A percentile compares a stretch with the other conserved stretches of the same genome.
Conservation (phyloP, 2,888 invertebrate genomes). For the Escarpia spicata region DNA sequence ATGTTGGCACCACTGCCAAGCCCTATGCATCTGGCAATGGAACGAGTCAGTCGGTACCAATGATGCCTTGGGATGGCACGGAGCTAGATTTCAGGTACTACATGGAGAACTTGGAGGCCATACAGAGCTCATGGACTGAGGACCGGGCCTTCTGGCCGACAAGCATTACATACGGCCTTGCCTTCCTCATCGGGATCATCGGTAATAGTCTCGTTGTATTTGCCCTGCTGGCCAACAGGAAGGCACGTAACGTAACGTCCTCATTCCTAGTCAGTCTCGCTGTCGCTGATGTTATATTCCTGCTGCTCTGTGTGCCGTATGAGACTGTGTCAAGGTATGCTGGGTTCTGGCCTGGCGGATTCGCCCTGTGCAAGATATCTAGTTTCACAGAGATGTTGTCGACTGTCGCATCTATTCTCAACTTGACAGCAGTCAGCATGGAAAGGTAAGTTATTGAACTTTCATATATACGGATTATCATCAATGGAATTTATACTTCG, state of each 20-base stretch:
- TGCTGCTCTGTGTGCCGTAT: conserved; percentile 67
- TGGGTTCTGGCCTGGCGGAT: conserved; percentile 63
- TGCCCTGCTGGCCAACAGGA: conserved; percentile 65
- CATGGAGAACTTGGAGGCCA: conserved; percentile 14
- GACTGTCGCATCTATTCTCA: conserved; percentile 68
- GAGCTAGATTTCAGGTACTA: conserved; percentile 14
- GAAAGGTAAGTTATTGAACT: conserved; percentile 65
- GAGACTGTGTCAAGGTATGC: conserved; percentile 62
- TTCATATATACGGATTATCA: too few species aligned
- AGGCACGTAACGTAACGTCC: conserved; percentile 60
- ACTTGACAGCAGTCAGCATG: conserved; percentile 68
- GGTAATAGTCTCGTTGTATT: conserved; percentile 67
- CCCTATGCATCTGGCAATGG: background rate
- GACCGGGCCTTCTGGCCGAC: conserved; percentile 46
- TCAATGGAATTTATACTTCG: background rate
- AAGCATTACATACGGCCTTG: conserved; percentile 49
- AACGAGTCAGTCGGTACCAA: background rate
- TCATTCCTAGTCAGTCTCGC: conserved; percentile 62
- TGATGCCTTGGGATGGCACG: background rate
- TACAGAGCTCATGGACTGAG: conserved; percentile 32
- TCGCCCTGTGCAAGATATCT: conserved; percentile 67
- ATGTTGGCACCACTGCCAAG: background rate
- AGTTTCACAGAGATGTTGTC: conserved; percentile 67
- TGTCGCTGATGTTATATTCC: conserved; percentile 67
- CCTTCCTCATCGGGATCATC: conserved; percentile 65